Base-by-base conservation (phyloP, 2,113 vertebrate species). In the Naja naja region DNA sequence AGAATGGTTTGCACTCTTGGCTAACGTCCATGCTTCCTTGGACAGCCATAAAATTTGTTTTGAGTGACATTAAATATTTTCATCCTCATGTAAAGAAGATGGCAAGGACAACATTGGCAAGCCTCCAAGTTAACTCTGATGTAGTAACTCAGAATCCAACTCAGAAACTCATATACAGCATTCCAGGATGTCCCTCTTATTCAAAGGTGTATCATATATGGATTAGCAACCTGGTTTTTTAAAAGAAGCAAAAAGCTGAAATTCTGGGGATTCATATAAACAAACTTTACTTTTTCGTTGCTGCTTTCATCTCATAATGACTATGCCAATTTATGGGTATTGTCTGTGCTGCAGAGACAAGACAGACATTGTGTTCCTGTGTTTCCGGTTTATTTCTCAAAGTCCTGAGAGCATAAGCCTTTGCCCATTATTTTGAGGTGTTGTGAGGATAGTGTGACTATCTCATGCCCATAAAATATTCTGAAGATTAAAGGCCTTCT, bases 401-500 rank as follows among this genome's bases (percentile, higher is more conserved):
- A 27, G 14, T 58, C 11, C 88, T 60, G 54, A n/a, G 58, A 64
- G 47, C 43, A 6, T n/a, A 54, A 27, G 58, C 49, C 34, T 88
- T 88, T 69, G 34, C 34, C 60, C 49, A 22, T n/a, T 23, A 14
- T 34, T 7, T 39, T 22, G 7, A 3, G 60, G 60, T 23, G 52
- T 81, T 39, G 2, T 30, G 87, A 45, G 60, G 87, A 89, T 22
- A 34, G 23, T 52, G 52, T 20, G 5, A 34, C 22, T 43, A 92
- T 58, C 88, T 89, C n/a, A 23, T 4, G 34, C 87, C 58, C 22
- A 3, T 86, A 93, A 86, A 93, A 85, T 49, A n/a, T 54, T 56
- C 56, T 23, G 53, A 89, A 85, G 88, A 58, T 89, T 56, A 89
- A 93, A 93, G 69, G 88, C 39, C 69, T 93, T n/a, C 69, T 14